phyloP scores from a whole-genome alignment of 2,888 invertebrate species.

The Lycia hirtaria region DNA sequence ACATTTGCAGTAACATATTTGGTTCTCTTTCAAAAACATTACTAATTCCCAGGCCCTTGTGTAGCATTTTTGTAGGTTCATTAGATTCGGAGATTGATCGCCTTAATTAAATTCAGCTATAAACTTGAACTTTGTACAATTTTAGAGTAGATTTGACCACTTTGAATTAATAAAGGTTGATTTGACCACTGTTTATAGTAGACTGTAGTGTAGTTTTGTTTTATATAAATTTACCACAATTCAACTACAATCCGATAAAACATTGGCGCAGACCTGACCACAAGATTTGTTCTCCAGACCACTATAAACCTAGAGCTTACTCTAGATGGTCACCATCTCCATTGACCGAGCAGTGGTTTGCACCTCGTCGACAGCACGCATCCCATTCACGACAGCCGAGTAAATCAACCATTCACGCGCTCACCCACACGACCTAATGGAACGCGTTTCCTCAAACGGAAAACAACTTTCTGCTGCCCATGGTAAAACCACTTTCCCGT shows the following conservation, averaged over 20 bases:
- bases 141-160: no score
- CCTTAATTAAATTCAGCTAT: no score
- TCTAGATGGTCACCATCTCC: slow-evolving; percentile 47
- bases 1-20: no score
- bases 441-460: slow-evolving; percentile 70
- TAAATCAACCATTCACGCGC: slow-evolving; percentile 77
- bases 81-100: no score
- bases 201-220: background rate
- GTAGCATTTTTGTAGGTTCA: no score
- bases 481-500: slow-evolving; percentile 81
- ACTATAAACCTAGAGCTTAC: no score
- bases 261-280: slow-evolving; percentile 7
- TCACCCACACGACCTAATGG: slow-evolving; percentile 66
- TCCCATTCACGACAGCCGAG: slow-evolving; percentile 81
- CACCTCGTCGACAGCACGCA: slow-evolving; percentile 78
- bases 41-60: no score
- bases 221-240: background rate
- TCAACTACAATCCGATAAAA: slow-evolving; percentile 4
- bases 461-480: slow-evolving; percentile 78
- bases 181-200: background rate
- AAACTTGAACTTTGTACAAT: no score
- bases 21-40: no score
- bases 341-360: slow-evolving; percentile 76
- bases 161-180: background rate
- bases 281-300: slow-evolving; percentile 7